Conservation (phyloP, 2,888 invertebrate genomes). For the Aporophyla lueneburgensis region DNA sequence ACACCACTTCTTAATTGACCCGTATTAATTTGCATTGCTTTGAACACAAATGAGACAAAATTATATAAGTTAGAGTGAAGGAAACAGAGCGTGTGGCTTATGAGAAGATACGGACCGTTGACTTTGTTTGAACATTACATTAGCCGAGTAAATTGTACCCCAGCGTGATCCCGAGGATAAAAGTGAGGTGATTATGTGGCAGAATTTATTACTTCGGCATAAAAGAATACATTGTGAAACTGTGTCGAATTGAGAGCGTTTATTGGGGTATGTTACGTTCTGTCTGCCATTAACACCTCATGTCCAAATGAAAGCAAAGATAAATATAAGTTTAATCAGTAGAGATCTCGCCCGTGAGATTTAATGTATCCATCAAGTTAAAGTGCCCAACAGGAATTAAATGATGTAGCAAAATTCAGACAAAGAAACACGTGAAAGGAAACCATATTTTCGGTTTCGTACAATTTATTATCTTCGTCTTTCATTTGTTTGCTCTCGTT, state of each 20-base stretch:
- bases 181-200: slow-evolving; percentile 41
- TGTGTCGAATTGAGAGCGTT: slow-evolving; percentile 23
- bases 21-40: slow-evolving; percentile 62
- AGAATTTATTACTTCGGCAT: slow-evolving; percentile 32
- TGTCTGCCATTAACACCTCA: slow-evolving; percentile 17
- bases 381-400: slow-evolving; percentile 1
- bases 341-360: not conserved
- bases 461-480: slow-evolving; percentile 13
- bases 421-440: slow-evolving; percentile 32
- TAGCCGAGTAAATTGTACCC: slow-evolving; percentile 58
- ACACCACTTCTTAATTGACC: slow-evolving; percentile 32
- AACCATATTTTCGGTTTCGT: slow-evolving; percentile 13
- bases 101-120: slow-evolving; percentile 67
- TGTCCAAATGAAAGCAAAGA: slow-evolving; percentile 4
- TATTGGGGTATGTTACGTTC: not conserved
- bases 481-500: slow-evolving; percentile 50
- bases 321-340: slow-evolving; percentile 25
- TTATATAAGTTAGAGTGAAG: slow-evolving; percentile 65
- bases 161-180: slow-evolving; percentile 38
- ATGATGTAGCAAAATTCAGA: not conserved
- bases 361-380: slow-evolving; percentile 40
- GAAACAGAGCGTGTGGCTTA: slow-evolving; percentile 74
- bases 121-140: slow-evolving; percentile 64
- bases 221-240: slow-evolving; percentile 33
- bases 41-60: slow-evolving; percentile 46